Evolutionary conservation across 2,888 invertebrate genomes (phyloP).

Genomic region (Hesperia comma): DNA sequence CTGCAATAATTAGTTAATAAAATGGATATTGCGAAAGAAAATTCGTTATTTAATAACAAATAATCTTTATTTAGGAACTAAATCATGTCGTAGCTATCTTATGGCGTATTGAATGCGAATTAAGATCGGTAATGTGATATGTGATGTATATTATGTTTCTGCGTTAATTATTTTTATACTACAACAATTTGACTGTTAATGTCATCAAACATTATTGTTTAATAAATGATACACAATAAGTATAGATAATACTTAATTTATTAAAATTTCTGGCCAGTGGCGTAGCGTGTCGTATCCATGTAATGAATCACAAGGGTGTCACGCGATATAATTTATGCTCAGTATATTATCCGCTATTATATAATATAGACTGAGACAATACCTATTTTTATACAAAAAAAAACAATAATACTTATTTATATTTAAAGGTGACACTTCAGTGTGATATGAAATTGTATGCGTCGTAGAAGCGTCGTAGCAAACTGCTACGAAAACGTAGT

Average conservation of each 20-base stretch:
- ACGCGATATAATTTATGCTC: neutral
- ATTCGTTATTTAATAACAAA: too few relatives aligned
- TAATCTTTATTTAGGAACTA: too few relatives aligned
- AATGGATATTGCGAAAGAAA: too few relatives aligned
- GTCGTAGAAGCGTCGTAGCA: slow-evolving; percentile 17
- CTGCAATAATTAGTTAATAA: too few relatives aligned
- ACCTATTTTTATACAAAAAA: neutral
- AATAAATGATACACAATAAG: too few relatives aligned
- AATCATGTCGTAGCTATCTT: too few relatives aligned
- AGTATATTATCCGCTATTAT: neutral
- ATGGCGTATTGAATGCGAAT: too few relatives aligned
- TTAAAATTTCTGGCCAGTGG: neutral
- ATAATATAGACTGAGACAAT: neutral
- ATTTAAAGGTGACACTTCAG: neutral
- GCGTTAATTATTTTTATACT: too few relatives aligned
- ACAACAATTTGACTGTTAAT: too few relatives aligned
- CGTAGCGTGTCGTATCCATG: neutral
- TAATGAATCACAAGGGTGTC: slow-evolving; percentile 3
- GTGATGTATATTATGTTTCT: too few relatives aligned
- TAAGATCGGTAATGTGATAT: too few relatives aligned
- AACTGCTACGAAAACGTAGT: slow-evolving; percentile 20
- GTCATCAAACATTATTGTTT: too few relatives aligned
- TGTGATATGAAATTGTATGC: slow-evolving; percentile 5
- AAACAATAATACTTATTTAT: neutral
- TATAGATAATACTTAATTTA: neutral